Base-by-base conservation (phyloP, 2,113 vertebrate species). In the Brevimyrus niger region DNA sequence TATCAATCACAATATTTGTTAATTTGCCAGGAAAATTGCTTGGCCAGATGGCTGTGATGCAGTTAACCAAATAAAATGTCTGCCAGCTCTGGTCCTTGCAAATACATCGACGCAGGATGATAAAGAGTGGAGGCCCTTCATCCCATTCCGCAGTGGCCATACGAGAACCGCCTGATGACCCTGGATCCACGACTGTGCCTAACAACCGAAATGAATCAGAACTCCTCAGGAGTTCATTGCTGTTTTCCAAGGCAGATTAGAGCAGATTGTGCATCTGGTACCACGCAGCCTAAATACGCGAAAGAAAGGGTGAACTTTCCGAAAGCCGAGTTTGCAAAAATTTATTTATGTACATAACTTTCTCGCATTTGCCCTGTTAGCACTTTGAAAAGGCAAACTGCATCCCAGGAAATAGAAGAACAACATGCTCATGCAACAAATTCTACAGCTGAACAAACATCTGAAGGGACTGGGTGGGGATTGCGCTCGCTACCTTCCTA, bases 391-490 rank as follows among this genome's bases (percentile, higher is more conserved):
- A 69, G 61, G 82, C 47, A 48, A 86, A 50, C 47, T 13, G 7
- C 10, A 1, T 86, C 83, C 47, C 46, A 47, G 44, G n/a, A 31
- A 47, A 35, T 9, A 51, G 4, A 17, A 15, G 23, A 86, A 31
- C 17, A 50, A 48, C n/a, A 27, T 15, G 21, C 9, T 48, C 44
- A 47, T 50, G 1, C 46, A 48, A 31, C 8, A 86, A 27, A 50
- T 27, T 27, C 44, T 86, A 50, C 83, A 86, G 83, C 83, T 86
- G 83, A 86, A 27, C 46, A 86, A 86, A 86, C 83, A 86, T 50
- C n/a, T 27, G 35, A 38, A 15, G 73, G 19, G 35, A 42, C 73
- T 42, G 73, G 4, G 31, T 13, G 73, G 31, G 85, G n/a, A n/a
- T 55, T 53, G 17, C 21, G 15, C n/a, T 55, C 3, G 4, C 50